Evolutionary conservation across 1,140 invertebrate genomes (phyloP), one percentile per base, ranked within the genome.

Genomic region (Drosophila kurseongensis): DNA sequence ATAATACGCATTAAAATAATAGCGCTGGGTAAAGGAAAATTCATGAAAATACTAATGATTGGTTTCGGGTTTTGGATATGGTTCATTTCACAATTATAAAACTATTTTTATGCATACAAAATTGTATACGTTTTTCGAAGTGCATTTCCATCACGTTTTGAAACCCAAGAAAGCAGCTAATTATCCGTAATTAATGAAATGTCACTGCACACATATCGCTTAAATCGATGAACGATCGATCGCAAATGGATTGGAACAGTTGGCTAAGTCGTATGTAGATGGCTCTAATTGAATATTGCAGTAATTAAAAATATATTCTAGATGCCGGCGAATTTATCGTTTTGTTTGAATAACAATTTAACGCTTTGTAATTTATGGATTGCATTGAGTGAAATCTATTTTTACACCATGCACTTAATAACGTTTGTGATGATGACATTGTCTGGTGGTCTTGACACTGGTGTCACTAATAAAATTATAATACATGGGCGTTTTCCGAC

Each of bases 151-250:
- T 7, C 23, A 14, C 16, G 58, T 67, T 62, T 42, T 16, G 41
- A 45, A 35, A 13, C 7, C 47, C 48, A 52, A 62, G 67, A 73
- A 55, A 55, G 48, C 41, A 40, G 58, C 54, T 48, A 78, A 63
- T 82, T 80, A 80, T 72, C 74, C 62, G 59, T 71, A 71, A 78
- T 84, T 72, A 84, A 80, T 75, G 51, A 66, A 77, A 69, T 85
- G 73, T 68, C 82, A 79, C 63, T 73, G 47, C 23, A 57, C 38
- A 65, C 38, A 65, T 51, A 81, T 52, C 58, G 59, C 74, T 68
- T n/a, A 18, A 54, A 76, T 75, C 60, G 72, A 45, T 75, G 27
- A 47, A 32, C 35, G 60, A 38, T 48, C 40, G 41, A 35, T 51
- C 50, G 50, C 16, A 47, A 57, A 52, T 36, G 35, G 13, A 29